phyloP scores from a whole-genome alignment of 2,113 vertebrate species.

The Chionis minor region DNA sequence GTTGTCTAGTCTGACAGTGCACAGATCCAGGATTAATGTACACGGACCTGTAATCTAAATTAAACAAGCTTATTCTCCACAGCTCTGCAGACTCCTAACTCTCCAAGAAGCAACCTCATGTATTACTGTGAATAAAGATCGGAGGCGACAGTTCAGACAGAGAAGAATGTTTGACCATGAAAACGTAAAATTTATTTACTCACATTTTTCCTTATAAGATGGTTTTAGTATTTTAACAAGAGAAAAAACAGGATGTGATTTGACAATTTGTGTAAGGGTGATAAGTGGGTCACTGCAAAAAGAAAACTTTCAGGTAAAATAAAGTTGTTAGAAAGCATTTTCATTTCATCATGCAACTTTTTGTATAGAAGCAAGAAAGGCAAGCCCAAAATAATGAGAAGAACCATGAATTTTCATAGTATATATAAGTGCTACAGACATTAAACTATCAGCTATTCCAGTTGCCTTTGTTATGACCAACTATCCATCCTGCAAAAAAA shows the following conservation, averaged over 20 bases:
- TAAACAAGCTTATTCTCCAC: neutral
- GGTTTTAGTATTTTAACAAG: neutral
- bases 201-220: neutral
- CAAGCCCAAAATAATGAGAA: neutral
- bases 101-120: neutral
- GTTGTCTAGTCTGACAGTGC: neutral
- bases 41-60: neutral
- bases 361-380: neutral
- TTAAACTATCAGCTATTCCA: neutral
- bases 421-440: neutral
- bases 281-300: neutral
- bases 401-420: neutral
- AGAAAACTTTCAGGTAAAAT: neutral
- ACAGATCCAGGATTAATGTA: constrained; percentile 10
- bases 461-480: neutral
- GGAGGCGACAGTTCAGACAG: neutral
- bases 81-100: neutral
- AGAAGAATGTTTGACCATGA: neutral
- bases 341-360: neutral
- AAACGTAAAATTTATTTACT: neutral
- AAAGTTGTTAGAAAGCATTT: neutral
- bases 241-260: neutral
- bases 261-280: neutral
- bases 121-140: neutral
- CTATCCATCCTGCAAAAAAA: neutral